These are phyloP conservation scores for Helarctos malayanus DNA, from an alignment of 2,797 vertebrate genomes.

Conservation along the genomic window DNA sequence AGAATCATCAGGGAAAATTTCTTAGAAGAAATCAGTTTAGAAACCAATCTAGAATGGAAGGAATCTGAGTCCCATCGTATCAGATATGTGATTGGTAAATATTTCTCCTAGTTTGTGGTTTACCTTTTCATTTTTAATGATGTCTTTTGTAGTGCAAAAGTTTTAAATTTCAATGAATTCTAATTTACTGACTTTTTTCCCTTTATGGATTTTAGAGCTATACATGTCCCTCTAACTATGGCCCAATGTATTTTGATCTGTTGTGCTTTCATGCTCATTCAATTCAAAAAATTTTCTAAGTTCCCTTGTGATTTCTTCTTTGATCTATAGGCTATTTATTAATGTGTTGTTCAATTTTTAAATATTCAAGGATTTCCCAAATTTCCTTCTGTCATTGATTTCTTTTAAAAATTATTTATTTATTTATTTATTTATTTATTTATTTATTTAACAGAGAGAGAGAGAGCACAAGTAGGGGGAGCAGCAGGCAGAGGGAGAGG, in stretches of 20 bases:
- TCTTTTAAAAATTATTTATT: too few species aligned
- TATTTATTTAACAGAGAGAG: too few species aligned
- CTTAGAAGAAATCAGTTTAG: not conserved
- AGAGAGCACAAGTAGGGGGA: too few species aligned
- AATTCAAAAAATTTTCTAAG: not conserved
- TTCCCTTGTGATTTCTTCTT: not conserved
- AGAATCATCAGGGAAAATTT: not conserved
- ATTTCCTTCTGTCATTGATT: not conserved
- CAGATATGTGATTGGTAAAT: not conserved
- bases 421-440: too few species aligned
- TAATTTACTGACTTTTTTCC: not conserved
- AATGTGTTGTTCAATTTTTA: not conserved
- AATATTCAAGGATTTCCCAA: not conserved
- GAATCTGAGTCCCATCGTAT: not conserved
- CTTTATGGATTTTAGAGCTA: not conserved
- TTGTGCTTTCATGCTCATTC: not conserved
- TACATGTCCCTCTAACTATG: not conserved
- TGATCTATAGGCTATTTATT: not conserved
- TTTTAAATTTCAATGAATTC: not conserved
- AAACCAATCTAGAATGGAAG: not conserved
- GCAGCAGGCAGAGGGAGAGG: too few species aligned
- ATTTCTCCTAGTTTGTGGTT: not conserved
- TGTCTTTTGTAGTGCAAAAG: not conserved
- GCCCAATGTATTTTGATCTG: not conserved
- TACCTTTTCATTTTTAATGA: not conserved